Evolutionary conservation across 1,140 invertebrate genomes (phyloP).

Genomic region (Penaeus chinensis): DNA sequence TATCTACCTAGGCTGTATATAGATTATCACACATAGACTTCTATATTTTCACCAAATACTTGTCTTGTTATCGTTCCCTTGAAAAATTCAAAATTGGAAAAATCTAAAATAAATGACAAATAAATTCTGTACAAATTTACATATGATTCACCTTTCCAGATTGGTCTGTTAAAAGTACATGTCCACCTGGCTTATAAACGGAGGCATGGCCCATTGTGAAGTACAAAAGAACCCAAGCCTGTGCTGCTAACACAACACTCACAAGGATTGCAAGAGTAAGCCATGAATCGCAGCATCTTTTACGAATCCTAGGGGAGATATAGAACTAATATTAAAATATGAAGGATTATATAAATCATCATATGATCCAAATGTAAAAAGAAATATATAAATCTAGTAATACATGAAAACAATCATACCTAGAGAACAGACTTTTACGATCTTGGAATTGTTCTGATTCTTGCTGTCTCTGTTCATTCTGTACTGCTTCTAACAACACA

Average conservation of each 20-base stretch:
- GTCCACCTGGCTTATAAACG: constrained; percentile 24
- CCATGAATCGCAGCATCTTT: constrained; percentile 23
- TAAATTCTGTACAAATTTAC: background rate
- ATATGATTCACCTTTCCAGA: constrained; percentile 27
- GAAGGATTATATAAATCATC: too few relatives aligned
- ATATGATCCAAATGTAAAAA: too few relatives aligned
- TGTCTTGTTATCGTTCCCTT: too few relatives aligned
- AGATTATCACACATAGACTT: too few relatives aligned
- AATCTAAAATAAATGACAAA: background rate
- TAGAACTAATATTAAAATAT: too few relatives aligned
- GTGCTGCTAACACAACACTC: constrained; percentile 20
- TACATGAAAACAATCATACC: too few relatives aligned
- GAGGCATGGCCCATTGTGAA: constrained; percentile 1
- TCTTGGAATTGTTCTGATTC: background rate
- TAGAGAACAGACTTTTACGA: too few relatives aligned
- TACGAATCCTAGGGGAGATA: too few relatives aligned
- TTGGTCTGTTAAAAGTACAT: constrained; percentile 12
- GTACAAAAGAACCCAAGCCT: constrained; percentile 24
- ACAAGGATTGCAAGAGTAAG: constrained; percentile 16
- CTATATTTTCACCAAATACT: too few relatives aligned
- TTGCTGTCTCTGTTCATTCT: background rate
- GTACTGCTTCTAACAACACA: constrained; percentile 18
- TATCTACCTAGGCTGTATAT: too few relatives aligned
- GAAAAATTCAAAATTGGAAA: too few relatives aligned
- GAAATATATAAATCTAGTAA: too few relatives aligned